Evolutionary conservation across 2,888 invertebrate genomes (phyloP).

Genomic region (Chaetogeoica ovagalla): DNA sequence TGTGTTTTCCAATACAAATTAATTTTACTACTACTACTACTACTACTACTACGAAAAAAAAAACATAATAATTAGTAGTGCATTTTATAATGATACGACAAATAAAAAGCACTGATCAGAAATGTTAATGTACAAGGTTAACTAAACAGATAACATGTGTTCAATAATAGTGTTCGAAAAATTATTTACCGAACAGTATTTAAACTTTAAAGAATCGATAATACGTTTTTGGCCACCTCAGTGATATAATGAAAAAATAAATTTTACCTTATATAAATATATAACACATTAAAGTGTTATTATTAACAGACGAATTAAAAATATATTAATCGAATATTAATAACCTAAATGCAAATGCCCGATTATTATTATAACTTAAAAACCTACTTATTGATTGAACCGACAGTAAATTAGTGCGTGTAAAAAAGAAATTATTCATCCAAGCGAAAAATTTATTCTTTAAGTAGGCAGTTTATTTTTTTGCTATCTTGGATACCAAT

Average conservation of each 20-base stretch:
- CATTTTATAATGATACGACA: neutral
- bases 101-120: neutral
- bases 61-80: neutral
- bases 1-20: neutral
- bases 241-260: neutral
- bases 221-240: neutral
- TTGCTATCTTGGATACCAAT: neutral
- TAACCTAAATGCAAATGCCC: neutral
- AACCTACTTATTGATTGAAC: neutral
- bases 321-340: neutral
- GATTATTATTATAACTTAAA: neutral
- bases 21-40: neutral
- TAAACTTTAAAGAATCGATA: neutral
- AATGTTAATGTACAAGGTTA: neutral
- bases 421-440: neutral
- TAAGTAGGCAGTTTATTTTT: neutral
- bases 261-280: too few relatives aligned
- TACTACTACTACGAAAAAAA: constrained; percentile 2
- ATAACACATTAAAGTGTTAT: neutral
- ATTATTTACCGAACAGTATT: neutral
- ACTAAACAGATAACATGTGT: neutral
- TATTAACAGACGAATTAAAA: neutral
- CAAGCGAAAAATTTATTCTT: neutral
- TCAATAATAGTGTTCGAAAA: constrained; percentile 2
- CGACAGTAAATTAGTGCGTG: neutral